phyloP scores from a whole-genome alignment of 1,140 invertebrate species.

The Aplysia californica region DNA sequence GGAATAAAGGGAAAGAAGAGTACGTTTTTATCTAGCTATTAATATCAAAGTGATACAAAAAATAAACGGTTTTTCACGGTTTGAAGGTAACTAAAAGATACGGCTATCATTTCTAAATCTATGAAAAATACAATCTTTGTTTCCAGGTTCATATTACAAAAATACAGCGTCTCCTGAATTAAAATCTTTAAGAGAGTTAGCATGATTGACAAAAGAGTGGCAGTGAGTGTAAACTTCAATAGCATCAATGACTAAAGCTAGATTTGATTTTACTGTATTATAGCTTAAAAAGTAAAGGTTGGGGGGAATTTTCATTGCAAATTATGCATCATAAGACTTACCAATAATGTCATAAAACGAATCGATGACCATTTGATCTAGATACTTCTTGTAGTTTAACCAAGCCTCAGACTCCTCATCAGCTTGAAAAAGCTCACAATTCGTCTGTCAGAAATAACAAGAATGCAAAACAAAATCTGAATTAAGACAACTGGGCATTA shows the following conservation, averaged over 20 bases:
- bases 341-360: constrained; percentile 79
- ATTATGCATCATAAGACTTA: constrained; percentile 75
- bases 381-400: constrained; percentile 85
- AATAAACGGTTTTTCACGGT: too few species aligned
- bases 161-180: too few species aligned
- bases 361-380: constrained; percentile 86
- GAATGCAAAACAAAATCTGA: background rate
- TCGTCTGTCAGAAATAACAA: constrained; percentile 74
- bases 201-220: too few species aligned
- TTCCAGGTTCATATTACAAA: too few species aligned
- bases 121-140: too few species aligned
- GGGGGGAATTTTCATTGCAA: background rate
- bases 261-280: background rate
- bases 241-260: background rate
- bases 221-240: too few species aligned
- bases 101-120: too few species aligned
- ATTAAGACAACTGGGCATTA: too few species aligned
- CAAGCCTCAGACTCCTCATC: constrained; percentile 77
- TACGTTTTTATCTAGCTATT: background rate
- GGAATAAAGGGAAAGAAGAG: background rate
- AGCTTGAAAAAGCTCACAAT: constrained; percentile 83
- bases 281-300: background rate
- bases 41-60: too few species aligned
- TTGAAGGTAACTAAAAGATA: too few species aligned
- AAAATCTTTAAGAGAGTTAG: too few species aligned